Conservation (phyloP, 1,140 invertebrate genomes). For the Ridgeia piscesae region DNA sequence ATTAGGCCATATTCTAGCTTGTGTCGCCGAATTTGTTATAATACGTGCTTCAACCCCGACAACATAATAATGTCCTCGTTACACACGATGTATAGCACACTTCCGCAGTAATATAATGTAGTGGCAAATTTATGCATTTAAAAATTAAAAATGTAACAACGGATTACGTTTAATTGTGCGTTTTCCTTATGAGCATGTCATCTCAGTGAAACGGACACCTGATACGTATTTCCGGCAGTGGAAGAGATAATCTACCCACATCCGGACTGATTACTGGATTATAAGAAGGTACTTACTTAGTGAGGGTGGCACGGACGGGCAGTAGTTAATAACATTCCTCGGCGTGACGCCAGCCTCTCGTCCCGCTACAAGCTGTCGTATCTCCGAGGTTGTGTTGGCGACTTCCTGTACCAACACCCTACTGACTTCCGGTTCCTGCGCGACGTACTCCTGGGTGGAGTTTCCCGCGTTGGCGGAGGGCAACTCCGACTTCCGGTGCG, state of each 20-base stretch:
- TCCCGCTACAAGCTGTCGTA: background rate
- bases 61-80: no score
- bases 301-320: slow-evolving; percentile 19
- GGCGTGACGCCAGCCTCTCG: background rate
- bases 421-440: background rate
- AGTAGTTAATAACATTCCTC: slow-evolving; percentile 14
- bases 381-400: background rate
- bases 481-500: background rate
- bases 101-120: no score
- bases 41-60: no score
- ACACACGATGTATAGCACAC: no score
- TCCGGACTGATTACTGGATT: background rate
- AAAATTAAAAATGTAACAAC: no score
- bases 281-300: slow-evolving; percentile 23
- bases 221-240: no score
- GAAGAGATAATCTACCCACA: background rate
- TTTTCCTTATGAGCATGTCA: no score
- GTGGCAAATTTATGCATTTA: no score
- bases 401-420: background rate
- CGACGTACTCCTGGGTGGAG: background rate
- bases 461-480: background rate
- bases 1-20: no score
- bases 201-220: no score
- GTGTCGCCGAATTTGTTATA: no score
- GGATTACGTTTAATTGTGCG: no score